phyloP scores from a whole-genome alignment of 2,113 vertebrate species.

The Gymnorhina tibicen region DNA sequence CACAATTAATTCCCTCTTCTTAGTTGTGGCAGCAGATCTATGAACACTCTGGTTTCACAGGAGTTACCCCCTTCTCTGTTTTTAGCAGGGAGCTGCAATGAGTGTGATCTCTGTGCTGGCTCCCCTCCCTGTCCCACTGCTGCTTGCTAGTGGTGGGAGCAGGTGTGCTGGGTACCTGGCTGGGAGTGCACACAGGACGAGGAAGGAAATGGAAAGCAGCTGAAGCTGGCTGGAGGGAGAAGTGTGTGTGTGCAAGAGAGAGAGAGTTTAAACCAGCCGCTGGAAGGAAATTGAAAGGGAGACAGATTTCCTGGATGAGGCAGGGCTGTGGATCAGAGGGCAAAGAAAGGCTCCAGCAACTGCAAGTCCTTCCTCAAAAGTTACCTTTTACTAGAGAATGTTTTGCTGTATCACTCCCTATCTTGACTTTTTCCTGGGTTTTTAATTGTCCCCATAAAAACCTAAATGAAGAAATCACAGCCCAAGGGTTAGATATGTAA shows the following conservation, averaged over 20 bases:
- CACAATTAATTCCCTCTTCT: background rate
- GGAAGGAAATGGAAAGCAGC: constrained; percentile 8
- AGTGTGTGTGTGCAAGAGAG: background rate
- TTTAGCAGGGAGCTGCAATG: background rate
- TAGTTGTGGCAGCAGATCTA: background rate
- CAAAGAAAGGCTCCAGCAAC: background rate
- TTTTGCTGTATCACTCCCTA: background rate
- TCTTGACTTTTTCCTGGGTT: background rate
- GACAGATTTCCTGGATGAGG: constrained; percentile 1
- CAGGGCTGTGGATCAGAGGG: background rate
- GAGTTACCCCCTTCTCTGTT: background rate
- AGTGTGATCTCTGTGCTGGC: background rate
- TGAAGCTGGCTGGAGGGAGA: background rate
- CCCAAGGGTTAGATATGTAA: background rate
- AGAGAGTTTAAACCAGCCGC: background rate
- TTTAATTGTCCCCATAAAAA: background rate
- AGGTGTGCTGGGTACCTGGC: background rate
- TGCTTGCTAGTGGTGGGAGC: background rate
- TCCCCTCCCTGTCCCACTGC: background rate
- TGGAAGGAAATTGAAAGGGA: constrained; percentile 44
- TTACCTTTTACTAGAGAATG: background rate
- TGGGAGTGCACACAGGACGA: background rate
- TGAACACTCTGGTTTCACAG: background rate
- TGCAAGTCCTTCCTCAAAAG: background rate
- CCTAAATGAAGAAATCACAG: background rate